Conservation (phyloP, 2,888 invertebrate species). For the Orchesellides sinensis region DNA sequence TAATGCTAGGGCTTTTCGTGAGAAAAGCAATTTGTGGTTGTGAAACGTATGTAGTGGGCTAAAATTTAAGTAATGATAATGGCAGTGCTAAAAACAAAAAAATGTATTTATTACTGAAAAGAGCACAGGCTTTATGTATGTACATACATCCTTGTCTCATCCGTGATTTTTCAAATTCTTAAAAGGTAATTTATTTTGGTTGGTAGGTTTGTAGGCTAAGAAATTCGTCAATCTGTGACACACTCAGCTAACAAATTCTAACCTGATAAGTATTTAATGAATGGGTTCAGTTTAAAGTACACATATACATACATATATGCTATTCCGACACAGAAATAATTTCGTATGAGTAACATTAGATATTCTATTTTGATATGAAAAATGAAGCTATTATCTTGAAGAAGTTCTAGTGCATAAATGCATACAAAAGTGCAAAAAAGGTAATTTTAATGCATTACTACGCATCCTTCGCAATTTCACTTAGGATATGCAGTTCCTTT, state of each 20-base stretch:
- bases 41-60: conserved; percentile 12
- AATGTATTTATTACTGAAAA: too few relatives aligned
- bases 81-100: neutral
- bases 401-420: neutral
- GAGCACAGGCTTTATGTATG: too few relatives aligned
- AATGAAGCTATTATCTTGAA: conserved; percentile 30
- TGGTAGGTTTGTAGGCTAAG: conserved; percentile 20
- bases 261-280: neutral
- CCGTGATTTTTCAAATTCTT: neutral
- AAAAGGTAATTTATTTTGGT: too few relatives aligned
- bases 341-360: conserved; percentile 15
- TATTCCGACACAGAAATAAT: neutral
- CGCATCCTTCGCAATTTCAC: conserved; percentile 3
- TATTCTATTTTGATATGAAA: conserved; percentile 44
- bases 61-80: neutral
- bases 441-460: neutral
- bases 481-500: conserved; percentile 48
- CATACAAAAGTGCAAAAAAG: neutral
- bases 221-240: conserved; percentile 42
- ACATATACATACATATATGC: neutral
- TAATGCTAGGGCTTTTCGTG: conserved; percentile 23
- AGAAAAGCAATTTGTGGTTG: conserved; percentile 51
- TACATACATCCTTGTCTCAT: neutral
- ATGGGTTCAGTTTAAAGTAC: neutral
- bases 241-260: conserved; percentile 23